Base-by-base conservation (phyloP, 1,140 invertebrate genomes). In the Plodia interpunctella region DNA sequence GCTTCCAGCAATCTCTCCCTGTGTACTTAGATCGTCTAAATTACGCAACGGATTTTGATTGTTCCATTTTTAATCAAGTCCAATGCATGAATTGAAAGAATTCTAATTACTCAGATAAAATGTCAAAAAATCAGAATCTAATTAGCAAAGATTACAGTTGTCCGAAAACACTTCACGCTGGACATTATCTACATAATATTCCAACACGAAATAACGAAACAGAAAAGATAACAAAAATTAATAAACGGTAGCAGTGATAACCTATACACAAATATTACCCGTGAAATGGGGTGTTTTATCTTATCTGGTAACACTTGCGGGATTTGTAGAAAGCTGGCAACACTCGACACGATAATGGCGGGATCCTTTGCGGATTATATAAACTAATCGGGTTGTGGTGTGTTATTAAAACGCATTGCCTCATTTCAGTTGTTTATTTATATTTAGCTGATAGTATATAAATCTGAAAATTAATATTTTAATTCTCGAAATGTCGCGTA, bases 171-270 rank as follows among this genome's bases (percentile, higher is more conserved):
- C 38, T 44, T 6, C 13, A 44, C 1, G 15, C 38, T 15, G 38
- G 38, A 44, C 38, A 44, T 44, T 44, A 44, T 44, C 38, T 44
- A 44, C 38, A 15, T n/a, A 44, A 44, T 44, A 15, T 15, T 44
- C 38, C 13, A 10, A 15, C n/a, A 10, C 9, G 18, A 9, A 17
- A 53, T 50, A 35, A 57, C 28, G n/a, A 38, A 44, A 52, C 18
- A 54, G 17, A 21, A 55, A 25, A 68, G 71, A 78, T 76, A 76
- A 70, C 6, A 60, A 79, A n/a, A 78, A 77, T 78, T 83, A 83
- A 79, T 83, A 79, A 78, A 70, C 76, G 72, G 80, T 79, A 83
- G 78, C 80, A 53, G 59, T 63, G 66, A 68, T 74, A 55, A 67
- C 61, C 21, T 25, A 53, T 25, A 25, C 19, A 53, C 51, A 20